These are phyloP conservation scores for Drosophila paracracens DNA, from an alignment of 2,888 invertebrate genomes.

Conservation along the genomic window DNA sequence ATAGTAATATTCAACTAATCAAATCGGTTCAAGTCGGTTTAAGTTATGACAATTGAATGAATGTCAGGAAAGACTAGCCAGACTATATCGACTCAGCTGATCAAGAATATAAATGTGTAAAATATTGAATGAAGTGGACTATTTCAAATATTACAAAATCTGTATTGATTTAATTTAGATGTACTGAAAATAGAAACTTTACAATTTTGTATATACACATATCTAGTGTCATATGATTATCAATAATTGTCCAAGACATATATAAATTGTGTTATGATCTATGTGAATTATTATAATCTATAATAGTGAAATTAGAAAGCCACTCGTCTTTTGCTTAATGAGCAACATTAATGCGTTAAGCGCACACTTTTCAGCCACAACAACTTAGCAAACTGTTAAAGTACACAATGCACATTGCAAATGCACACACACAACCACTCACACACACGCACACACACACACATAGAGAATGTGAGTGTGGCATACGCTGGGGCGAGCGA, in stretches of 20 bases:
- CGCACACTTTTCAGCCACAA: constrained; percentile 12
- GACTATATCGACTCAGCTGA: neutral
- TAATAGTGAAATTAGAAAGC: constrained; percentile 40
- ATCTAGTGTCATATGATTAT: neutral
- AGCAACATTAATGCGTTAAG: constrained; percentile 10
- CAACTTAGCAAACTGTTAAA: constrained; percentile 19
- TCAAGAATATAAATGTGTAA: neutral
- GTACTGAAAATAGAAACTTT: neutral
- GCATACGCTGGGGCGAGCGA: constrained; percentile 48
- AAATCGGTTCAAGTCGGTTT: neutral
- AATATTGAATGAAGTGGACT: neutral
- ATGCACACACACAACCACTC: constrained; percentile 1
- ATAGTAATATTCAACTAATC: neutral
- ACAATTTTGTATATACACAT: neutral
- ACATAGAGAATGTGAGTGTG: constrained; percentile 7
- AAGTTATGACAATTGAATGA: neutral
- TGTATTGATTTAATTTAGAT: neutral
- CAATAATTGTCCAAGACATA: neutral
- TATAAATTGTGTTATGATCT: neutral
- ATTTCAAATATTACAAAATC: neutral
- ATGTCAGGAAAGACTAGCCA: neutral
- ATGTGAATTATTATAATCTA: neutral
- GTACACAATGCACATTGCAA: constrained; percentile 11
- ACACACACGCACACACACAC: neutral
- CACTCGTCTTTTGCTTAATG: neutral